Evolutionary conservation across 2,113 vertebrate species (phyloP).

Genomic region (Bubo bubo): DNA sequence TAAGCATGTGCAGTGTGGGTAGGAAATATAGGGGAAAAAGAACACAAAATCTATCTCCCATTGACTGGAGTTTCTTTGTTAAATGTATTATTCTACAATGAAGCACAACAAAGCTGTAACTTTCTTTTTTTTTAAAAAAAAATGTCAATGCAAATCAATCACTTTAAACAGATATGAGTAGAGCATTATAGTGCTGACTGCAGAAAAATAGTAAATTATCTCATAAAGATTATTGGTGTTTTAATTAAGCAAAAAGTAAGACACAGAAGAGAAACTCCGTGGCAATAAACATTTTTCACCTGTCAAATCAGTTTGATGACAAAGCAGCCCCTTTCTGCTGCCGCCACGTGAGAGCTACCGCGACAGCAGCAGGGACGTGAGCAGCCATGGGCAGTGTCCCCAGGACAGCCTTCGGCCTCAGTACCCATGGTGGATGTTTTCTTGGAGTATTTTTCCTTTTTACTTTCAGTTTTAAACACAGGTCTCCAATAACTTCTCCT

Average conservation of each 20-base stretch:
- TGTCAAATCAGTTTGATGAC: fast-evolving
- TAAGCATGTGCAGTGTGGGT: not conserved
- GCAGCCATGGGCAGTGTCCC: not conserved
- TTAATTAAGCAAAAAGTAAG: not conserved
- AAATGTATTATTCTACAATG: not conserved
- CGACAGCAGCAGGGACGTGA: not conserved
- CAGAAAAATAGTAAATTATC: not conserved
- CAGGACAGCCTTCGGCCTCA: not conserved
- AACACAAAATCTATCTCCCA: not conserved
- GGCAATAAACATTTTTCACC: not conserved
- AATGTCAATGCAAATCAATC: not conserved
- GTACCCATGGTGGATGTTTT: fast-evolving
- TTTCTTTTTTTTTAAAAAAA: too few relatives aligned
- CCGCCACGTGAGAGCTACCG: fast-evolving
- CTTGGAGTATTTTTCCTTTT: not conserved
- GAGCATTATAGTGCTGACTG: not conserved
- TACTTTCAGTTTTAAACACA: not conserved
- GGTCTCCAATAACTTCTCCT: not conserved
- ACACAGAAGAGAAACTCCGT: not conserved
- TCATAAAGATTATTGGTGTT: not conserved
- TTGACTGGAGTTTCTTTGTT: not conserved
- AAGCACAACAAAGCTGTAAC: not conserved
- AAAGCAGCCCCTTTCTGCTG: not conserved
- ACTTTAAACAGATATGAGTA: not conserved
- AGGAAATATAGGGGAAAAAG: not conserved